These are phyloP conservation scores for Australoheros facetus DNA, from an alignment of 2,797 vertebrate species.

Conservation along the genomic window DNA sequence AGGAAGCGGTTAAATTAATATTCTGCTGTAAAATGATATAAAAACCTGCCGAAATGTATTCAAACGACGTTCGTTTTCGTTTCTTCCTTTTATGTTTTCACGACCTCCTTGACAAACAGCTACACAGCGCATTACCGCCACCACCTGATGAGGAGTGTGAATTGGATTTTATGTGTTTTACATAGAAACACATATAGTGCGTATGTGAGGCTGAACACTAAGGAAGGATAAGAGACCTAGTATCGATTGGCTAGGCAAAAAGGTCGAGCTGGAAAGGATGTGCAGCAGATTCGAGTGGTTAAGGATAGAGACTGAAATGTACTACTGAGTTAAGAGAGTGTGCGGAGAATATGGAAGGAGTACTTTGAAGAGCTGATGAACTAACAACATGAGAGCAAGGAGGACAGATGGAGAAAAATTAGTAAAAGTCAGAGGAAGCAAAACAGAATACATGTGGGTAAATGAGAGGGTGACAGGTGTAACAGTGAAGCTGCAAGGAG, in stretches of 20 bases:
- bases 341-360: not conserved
- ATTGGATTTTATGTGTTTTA: not conserved
- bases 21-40: not conserved
- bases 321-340: not conserved
- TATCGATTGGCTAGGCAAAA: not conserved
- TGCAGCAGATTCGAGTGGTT: not conserved
- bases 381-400: not conserved
- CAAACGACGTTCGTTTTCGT: conserved; percentile 40
- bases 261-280: not conserved
- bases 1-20: not conserved
- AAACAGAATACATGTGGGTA: not conserved
- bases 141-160: conserved; percentile 17
- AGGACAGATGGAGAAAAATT: not conserved
- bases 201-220: not conserved
- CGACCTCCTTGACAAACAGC: not conserved
- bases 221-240: not conserved
- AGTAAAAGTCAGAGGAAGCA: not conserved
- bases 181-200: not conserved
- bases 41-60: conserved; percentile 51
- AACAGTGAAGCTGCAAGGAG: not conserved
- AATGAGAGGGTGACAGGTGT: not conserved
- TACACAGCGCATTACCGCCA: not conserved
- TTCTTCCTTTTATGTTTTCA: conserved; percentile 26
- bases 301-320: not conserved
- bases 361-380: rapidly evolving